Conservation (phyloP, 2,113 vertebrate genomes). For the Eidolon helvum region DNA sequence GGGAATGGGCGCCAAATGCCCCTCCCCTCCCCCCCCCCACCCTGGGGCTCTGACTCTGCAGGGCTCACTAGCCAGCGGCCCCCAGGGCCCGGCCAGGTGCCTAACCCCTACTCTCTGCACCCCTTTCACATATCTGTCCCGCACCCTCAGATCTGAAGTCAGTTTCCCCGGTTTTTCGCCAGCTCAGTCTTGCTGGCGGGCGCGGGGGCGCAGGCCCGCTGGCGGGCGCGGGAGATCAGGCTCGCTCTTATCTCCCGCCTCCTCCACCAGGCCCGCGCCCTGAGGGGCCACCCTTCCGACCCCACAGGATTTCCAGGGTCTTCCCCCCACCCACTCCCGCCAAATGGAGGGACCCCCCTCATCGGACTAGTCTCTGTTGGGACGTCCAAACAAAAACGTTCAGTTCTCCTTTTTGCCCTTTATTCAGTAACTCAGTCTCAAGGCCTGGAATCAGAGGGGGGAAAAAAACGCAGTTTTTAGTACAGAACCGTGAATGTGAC, state of each 20-base stretch:
- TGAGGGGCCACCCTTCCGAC: neutral
- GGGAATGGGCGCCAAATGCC: slow-evolving; percentile 56
- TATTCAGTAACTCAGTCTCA: neutral
- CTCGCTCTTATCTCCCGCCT: slow-evolving; percentile 65
- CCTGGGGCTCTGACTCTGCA: neutral
- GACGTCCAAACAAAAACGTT: neutral
- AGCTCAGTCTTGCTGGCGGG: slow-evolving; percentile 40
- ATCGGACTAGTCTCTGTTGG: neutral
- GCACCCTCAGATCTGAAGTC: neutral
- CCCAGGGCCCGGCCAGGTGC: rapidly evolving
- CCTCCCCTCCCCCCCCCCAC: slow-evolving; percentile 38
- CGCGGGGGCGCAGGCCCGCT: slow-evolving; percentile 52
- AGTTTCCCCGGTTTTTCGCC: neutral
- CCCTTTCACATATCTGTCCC: rapidly evolving
- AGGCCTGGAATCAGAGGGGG: neutral
- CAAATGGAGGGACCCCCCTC: neutral
- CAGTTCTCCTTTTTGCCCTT: neutral
- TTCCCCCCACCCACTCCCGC: slow-evolving; percentile 55
- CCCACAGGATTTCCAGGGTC: neutral
- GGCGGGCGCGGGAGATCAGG: slow-evolving; percentile 66
- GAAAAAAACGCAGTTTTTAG: neutral
- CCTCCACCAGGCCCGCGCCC: slow-evolving; percentile 37
- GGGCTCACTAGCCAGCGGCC: neutral
- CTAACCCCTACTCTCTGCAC: rapidly evolving
- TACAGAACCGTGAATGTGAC: neutral